Evolutionary conservation across 2,888 invertebrate genomes (phyloP).

Genomic region (Heteropelma amictum): DNA sequence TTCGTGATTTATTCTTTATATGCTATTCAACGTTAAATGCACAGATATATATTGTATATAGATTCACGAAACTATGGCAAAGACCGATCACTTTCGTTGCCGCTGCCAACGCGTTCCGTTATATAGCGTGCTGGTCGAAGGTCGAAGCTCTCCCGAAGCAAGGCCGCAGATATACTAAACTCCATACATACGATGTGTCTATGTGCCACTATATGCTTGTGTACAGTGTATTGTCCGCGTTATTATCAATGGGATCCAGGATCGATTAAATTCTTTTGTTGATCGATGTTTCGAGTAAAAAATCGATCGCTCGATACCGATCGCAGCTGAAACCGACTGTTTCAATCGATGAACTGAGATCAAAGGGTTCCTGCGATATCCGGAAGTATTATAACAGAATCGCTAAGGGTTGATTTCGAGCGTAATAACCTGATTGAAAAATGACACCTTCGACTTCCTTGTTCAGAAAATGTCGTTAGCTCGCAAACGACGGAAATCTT

Average conservation of each 20-base stretch:
- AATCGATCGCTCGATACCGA: background rate
- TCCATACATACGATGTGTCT: background rate
- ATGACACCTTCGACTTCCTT: no score
- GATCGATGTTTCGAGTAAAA: constrained; percentile 6
- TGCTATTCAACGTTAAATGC: background rate
- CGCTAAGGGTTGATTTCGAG: background rate
- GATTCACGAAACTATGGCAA: constrained; percentile 3
- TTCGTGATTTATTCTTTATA: no score
- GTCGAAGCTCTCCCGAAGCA: constrained; percentile 40
- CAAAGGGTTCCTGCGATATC: no score
- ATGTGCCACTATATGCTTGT: background rate
- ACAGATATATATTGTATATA: background rate
- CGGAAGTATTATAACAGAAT: background rate
- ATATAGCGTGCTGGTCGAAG: constrained; percentile 33
- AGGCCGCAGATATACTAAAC: constrained; percentile 29
- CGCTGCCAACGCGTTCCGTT: constrained; percentile 34
- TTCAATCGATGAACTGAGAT: no score
- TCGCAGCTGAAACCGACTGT: background rate
- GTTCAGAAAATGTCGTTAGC: no score
- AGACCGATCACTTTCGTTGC: constrained; percentile 35
- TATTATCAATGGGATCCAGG: background rate
- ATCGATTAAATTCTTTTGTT: background rate
- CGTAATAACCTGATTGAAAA: no score
- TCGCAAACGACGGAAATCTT: no score
- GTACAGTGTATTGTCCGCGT: background rate